Evolutionary conservation across 2,888 invertebrate genomes (phyloP).

Genomic region (Drosophila mettleri): DNA sequence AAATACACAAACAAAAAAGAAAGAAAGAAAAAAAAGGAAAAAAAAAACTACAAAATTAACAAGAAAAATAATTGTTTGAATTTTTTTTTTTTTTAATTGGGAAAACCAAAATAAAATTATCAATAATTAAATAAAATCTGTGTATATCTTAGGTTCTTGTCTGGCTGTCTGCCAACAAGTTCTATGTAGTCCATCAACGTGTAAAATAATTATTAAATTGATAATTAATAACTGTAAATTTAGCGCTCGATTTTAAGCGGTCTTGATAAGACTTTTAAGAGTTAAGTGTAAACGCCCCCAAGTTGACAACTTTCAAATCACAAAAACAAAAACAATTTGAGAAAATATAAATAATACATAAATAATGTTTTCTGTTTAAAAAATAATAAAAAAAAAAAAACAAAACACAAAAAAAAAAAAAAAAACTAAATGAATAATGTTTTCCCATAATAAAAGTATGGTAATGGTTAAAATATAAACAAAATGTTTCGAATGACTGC

Average conservation of each 20-base stretch:
- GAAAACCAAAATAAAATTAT: constrained; percentile 1
- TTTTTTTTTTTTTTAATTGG: background rate
- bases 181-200: constrained; percentile 79
- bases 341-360: constrained; percentile 45
- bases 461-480: constrained; percentile 71
- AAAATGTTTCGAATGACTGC: background rate
- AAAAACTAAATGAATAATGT: constrained; percentile 66
- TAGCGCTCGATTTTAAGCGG: constrained; percentile 78
- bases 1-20: background rate
- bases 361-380: constrained; percentile 71
- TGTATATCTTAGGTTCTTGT: constrained; percentile 69
- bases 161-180: constrained; percentile 69
- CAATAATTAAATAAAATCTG: constrained; percentile 52
- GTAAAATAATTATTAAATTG: constrained; percentile 71
- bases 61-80: constrained; percentile 16
- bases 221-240: constrained; percentile 73
- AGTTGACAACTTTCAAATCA: constrained; percentile 72
- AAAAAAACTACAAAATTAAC: constrained; percentile 4
- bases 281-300: constrained; percentile 59
- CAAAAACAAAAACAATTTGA: constrained; percentile 34
- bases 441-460: constrained; percentile 78
- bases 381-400: constrained; percentile 39
- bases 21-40: constrained; percentile 19
- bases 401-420: constrained; percentile 45
- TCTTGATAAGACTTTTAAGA: constrained; percentile 81